A percentile compares a stretch with the other conserved stretches of the same genome.
Conservation (phyloP, 2,797 vertebrate genomes). For the Halcyon leucocephala region DNA sequence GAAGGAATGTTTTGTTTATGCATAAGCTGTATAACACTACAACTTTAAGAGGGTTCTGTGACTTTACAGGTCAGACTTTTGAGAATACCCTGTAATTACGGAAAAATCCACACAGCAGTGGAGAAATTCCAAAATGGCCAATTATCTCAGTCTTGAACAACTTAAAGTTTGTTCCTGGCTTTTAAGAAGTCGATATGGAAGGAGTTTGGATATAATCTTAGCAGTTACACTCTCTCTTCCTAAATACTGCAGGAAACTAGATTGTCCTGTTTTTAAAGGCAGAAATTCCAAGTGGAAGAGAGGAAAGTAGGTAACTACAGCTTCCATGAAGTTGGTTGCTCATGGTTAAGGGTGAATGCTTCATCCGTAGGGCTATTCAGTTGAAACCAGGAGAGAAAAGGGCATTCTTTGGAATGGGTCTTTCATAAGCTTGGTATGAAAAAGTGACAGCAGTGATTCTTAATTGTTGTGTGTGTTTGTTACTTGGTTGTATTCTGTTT, state of each 20-base stretch:
- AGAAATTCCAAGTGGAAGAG: background rate
- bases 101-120: background rate
- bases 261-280: background rate
- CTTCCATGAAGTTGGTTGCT: background rate
- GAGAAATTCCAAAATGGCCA: background rate
- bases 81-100: background rate
- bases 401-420: background rate
- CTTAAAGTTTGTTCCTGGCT: background rate
- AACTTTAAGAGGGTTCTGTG: accelerated
- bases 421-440: background rate
- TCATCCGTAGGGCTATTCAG: background rate
- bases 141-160: background rate
- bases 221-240: background rate
- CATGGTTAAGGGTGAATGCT: background rate
- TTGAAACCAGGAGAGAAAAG: background rate
- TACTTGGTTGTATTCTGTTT: too few species aligned
- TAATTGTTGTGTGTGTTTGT: background rate
- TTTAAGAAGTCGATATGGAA: background rate
- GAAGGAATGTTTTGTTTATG: background rate
- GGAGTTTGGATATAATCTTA: background rate
- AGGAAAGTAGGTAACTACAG: background rate
- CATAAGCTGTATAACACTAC: background rate
- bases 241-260: background rate
- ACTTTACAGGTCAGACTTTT: background rate
- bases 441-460: background rate